Conservation (phyloP, 2,113 vertebrate genomes). For the Neogale vison region DNA sequence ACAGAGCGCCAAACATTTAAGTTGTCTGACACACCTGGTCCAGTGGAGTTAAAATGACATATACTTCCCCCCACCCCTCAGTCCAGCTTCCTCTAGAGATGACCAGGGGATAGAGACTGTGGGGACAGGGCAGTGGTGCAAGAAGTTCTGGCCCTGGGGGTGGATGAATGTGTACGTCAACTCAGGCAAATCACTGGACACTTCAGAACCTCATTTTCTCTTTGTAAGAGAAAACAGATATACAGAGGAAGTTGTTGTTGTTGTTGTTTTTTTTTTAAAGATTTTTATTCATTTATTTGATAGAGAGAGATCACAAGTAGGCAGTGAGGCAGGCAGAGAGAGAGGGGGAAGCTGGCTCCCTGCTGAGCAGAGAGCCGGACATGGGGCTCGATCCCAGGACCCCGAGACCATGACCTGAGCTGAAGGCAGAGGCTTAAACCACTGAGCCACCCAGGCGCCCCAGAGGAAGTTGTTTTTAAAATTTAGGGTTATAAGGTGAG, state of each 20-base stretch:
- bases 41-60: neutral
- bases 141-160: neutral
- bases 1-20: neutral
- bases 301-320: too few relatives aligned
- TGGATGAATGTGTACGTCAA: neutral
- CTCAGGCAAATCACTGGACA: neutral
- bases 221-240: neutral
- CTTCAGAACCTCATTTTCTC: neutral
- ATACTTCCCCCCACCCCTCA: rapidly evolving
- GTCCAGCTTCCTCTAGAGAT: neutral
- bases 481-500: neutral
- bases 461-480: neutral
- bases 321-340: too few relatives aligned
- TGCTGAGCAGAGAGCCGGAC: too few relatives aligned
- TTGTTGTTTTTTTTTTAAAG: too few relatives aligned
- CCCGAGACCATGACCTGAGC: too few relatives aligned
- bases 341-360: too few relatives aligned
- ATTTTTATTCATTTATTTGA: too few relatives aligned
- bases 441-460: too few relatives aligned
- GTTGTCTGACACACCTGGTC: neutral
- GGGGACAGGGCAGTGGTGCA: neutral
- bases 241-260: neutral
- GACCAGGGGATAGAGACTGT: neutral
- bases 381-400: too few relatives aligned
- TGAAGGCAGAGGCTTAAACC: too few relatives aligned